A percentile compares a stretch with the other conserved stretches of the same genome.
Evolutionary conservation across 2,113 vertebrate genomes (phyloP).

Genomic region (Antigone vipio): DNA sequence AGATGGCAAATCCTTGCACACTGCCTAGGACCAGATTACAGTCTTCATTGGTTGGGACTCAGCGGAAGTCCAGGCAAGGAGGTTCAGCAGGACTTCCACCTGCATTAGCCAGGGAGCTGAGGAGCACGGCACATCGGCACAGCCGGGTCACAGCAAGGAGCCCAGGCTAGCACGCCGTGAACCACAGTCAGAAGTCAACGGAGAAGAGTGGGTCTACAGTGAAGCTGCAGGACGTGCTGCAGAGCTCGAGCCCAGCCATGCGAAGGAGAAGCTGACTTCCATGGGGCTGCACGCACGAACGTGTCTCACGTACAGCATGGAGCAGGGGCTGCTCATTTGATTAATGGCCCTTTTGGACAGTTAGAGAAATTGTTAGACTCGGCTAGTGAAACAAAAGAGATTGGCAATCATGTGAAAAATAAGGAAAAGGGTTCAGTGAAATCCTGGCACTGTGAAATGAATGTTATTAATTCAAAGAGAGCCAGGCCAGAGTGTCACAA

Average conservation of each 20-base stretch:
- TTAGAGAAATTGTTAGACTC: slow-evolving; percentile 5
- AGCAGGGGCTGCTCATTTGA: slow-evolving; percentile 2
- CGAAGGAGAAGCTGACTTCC: neutral
- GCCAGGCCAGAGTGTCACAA: slow-evolving; percentile 4
- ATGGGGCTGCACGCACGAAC: neutral
- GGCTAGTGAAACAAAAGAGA: neutral
- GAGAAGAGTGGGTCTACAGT: fast-evolving
- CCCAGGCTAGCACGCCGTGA: fast-evolving
- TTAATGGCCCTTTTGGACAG: slow-evolving; percentile 24
- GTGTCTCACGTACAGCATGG: neutral
- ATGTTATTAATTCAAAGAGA: slow-evolving; percentile 25
- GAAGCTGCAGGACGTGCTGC: neutral
- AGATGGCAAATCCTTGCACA: fast-evolving
- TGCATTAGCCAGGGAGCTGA: neutral
- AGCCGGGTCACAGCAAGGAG: neutral
- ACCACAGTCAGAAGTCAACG: neutral
- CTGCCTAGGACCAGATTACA: neutral
- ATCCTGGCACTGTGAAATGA: slow-evolving; percentile 58
- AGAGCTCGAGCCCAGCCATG: neutral
- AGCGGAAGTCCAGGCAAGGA: fast-evolving
- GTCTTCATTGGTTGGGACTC: neutral
- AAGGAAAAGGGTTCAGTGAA: slow-evolving; percentile 33
- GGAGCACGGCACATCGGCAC: neutral
- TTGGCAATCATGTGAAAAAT: slow-evolving; percentile 54
- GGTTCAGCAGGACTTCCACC: neutral